Percentiles rank a stretch among this genome's conserved stretches.
Conservation (phyloP, 2,113 vertebrate genomes). For the Phylloscopus trochiloides region DNA sequence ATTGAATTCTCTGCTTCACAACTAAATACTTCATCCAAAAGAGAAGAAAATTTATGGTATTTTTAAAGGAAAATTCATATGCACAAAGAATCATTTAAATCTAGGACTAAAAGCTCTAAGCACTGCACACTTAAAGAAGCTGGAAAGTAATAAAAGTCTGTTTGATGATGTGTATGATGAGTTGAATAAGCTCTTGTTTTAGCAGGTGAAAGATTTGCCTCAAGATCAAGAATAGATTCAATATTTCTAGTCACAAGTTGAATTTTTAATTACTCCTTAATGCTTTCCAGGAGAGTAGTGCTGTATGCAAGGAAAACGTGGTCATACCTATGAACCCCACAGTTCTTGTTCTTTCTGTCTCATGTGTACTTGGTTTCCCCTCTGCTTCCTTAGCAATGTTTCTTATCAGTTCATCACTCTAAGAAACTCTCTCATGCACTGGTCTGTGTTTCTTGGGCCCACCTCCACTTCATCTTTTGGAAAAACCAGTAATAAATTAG, state of each 20-base stretch:
- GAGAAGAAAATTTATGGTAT: not conserved
- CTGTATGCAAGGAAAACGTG: not conserved
- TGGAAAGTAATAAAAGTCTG: not conserved
- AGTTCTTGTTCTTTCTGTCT: not conserved
- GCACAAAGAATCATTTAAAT: not conserved
- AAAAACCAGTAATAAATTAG: not conserved
- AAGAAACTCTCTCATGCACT: not conserved
- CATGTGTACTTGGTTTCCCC: not conserved
- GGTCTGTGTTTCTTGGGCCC: not conserved
- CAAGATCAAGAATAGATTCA: not conserved
- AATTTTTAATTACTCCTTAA: not conserved
- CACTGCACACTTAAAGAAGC: not conserved
- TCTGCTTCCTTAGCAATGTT: not conserved
- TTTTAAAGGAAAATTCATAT: not conserved
- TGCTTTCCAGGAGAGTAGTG: not conserved
- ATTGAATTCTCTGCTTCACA: not conserved
- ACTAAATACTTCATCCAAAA: not conserved
- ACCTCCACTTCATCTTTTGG: not conserved
- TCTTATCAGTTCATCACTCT: not conserved
- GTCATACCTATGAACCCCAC: not conserved
- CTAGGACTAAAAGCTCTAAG: not conserved
- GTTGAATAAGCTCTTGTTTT: not conserved
- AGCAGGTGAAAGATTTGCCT: not conserved
- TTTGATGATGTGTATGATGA: not conserved
- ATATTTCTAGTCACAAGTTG: not conserved